These are phyloP conservation scores for Saguinus midas DNA, from an alignment of 2,113 vertebrate genomes.

Conservation along the genomic window DNA sequence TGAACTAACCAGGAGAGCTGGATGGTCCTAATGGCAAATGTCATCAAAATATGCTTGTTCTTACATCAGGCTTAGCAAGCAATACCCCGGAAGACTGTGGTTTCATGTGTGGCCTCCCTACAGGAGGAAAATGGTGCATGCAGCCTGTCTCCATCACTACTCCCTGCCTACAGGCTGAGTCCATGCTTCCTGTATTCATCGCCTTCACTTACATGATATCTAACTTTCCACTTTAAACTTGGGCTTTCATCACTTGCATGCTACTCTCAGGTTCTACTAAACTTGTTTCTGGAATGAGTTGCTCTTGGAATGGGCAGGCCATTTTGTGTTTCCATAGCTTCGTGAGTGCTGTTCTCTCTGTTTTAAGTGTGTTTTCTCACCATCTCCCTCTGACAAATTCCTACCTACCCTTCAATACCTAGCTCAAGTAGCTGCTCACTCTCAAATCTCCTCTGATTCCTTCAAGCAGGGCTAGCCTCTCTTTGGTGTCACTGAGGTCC, in stretches of 20 bases:
- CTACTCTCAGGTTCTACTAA: not conserved
- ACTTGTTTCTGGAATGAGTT: not conserved
- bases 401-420: not conserved
- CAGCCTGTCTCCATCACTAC: not conserved
- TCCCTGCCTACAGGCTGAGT: not conserved
- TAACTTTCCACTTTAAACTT: not conserved
- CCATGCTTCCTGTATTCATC: not conserved
- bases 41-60: not conserved
- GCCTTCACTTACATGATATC: fast-evolving
- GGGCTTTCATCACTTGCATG: too few relatives aligned
- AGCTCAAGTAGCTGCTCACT: not conserved
- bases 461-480: not conserved
- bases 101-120: not conserved
- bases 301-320: not conserved
- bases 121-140: not conserved
- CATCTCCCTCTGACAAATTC: not conserved
- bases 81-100: not conserved
- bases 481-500: not conserved
- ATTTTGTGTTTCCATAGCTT: not conserved
- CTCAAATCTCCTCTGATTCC: not conserved
- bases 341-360: too few relatives aligned
- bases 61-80: not conserved
- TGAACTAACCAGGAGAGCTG: not conserved
- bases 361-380: not conserved
- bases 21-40: not conserved